Base-by-base conservation (phyloP, 1,140 invertebrate genomes). In the Halictus rubicundus region DNA sequence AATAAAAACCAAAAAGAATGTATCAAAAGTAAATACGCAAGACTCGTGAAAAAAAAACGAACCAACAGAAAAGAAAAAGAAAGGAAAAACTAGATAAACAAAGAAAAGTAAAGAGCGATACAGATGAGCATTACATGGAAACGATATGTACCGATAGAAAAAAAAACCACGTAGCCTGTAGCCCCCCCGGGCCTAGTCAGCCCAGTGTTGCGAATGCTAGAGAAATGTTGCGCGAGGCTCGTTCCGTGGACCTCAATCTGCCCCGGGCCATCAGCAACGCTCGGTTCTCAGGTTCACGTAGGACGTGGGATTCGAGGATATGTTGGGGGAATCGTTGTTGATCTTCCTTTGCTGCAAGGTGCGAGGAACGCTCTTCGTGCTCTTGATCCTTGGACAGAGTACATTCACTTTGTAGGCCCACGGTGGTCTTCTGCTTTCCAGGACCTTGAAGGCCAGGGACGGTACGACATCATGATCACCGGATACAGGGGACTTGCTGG, bases 311-410 rank as follows among this genome's bases (percentile, higher is more conserved):
- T 83, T 78, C 74, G 72, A 68, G 32, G 63, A 80, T 70, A 65
- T 60, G 10, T 46, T 14, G 42, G 42, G 2, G 64, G 39, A n/a
- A 14, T 69, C 73, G 66, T 64, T 14, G 5, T 14, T 83, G 52
- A 54, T 69, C 37, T 57, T 66, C 8, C 23, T 68, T 25, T 61
- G 60, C 25, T 77, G 54, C 68, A 94, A 72, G 78, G 93, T 90
- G 23, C 91, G 89, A 57, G 94, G 94, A 25, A 94, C 91, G 54
- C 93, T 94, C 88, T 95, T 95, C 9, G 92, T 92, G 76, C 94
- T 95, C 70, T 94, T 92, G 19, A 95, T 93, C 39, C 94, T 91
- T 0, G 95, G 95, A 88, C 95, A 95, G 0, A 90, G 77, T 0
- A 93, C 89, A 61, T 90, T 92, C 2, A 89, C 81, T 16, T 81